Base-by-base conservation (phyloP, 2,113 vertebrate species). In the Zosterops lateralis region DNA sequence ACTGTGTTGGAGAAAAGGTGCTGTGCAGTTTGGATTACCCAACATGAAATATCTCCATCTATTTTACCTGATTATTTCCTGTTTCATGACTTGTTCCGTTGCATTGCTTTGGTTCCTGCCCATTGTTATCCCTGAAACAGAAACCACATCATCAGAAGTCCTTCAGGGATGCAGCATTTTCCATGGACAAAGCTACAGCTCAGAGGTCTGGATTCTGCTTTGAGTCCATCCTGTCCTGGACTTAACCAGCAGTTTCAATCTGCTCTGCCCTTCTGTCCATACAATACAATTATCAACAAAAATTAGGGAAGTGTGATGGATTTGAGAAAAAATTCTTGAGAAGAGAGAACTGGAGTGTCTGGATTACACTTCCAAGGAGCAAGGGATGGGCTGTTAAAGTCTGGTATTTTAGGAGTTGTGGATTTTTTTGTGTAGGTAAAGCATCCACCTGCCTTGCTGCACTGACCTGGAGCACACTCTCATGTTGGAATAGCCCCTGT, bases 81-180 rank as follows among this genome's bases (percentile, higher is more conserved):
- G 77, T 10, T 17, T 54, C 73, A 7, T 26, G 48, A 32, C 38
- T 66, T 51, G 74, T 57, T 32, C 42, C 11, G 12, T 89, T 90
- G 20, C 70, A 88, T 82, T 94, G 94, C 81, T 94, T 93, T 76
- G 92, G 56, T 61, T 94, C 92, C 67, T 80, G 91, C 44, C 47
- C 72, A 3, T 65, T 83, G 82, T 85, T 75, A 60, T 71, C 38
- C 84, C 97, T 97, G 92, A 66, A 94, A 91, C 14, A 60, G 74
- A 92, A 94, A 48, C 3, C 47, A 72, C 2, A 0, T 34, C 38
- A 62, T 67, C 58, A 92, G 42, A 68, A 71, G 48, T 34, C 24
- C 62, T n/a, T 51, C 56, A 76, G 74, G 64, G 42, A 28, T 47
- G 38, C 6, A 56, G 14, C 7, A 3, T 42, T 79, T 36, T 48